Evolutionary conservation across 1,140 invertebrate genomes (phyloP), one percentile per base, ranked within the genome.

Genomic region (Oryctes rhinoceros): DNA sequence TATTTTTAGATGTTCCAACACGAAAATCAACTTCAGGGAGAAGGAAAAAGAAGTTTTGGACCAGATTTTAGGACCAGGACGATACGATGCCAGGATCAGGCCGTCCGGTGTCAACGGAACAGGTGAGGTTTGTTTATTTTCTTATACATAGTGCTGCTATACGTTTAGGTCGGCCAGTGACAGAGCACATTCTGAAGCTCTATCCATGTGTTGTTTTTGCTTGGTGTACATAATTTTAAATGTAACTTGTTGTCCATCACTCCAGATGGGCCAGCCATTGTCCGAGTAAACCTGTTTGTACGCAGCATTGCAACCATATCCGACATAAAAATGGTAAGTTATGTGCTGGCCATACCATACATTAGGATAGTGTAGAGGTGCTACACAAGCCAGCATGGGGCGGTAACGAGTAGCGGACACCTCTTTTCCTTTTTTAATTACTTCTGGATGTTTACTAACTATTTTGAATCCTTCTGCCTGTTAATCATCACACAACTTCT

Each of bases 321-420:
- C 93, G 97, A 98, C 93, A 97, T 97, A 90, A 98, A 97, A 91
- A 98, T 98, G 97, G 96, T 97, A 95, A 96, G 95, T 95, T 89
- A 84, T 76, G 82, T 78, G 84, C 81, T 81, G 76, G 62, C 76
- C 35, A 81, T 76, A 76, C 79, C 82, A 82, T 81, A 79, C 74
- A 80, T 81, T 81, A 80, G 78, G 79, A 81, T 85, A 85, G 84
- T 78, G 81, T 85, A 84, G 83, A 83, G 79, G 79, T 83, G 82
- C 82, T 84, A 85, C 81, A 81, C 81, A 82, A 85, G 84, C 82
- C 84, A 83, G 49, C 83, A 85, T 84, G 85, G 85, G 85, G 82
- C 79, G 80, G 78, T 67, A 79, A 80, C 75, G 67, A 76, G 59
- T 65, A 24, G 35, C 78, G 53, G 78, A 62, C 65, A 67, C 65